phyloP scores from a whole-genome alignment of 2,113 vertebrate species.

The Ciconia maguari region DNA sequence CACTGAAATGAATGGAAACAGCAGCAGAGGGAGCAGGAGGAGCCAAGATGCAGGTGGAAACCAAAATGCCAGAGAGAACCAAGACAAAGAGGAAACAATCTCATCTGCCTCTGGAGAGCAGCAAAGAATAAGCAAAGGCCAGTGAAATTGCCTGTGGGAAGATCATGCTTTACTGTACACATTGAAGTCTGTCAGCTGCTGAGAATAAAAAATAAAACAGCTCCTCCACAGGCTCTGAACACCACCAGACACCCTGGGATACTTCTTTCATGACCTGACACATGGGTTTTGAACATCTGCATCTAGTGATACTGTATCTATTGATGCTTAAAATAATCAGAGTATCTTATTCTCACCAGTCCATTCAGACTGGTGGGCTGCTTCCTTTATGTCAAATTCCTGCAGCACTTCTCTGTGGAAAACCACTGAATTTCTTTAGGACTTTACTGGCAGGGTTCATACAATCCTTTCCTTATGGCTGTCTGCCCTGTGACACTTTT shows the following conservation, averaged over 20 bases:
- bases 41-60: neutral
- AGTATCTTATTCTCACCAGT: neutral
- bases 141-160: neutral
- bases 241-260: accelerated
- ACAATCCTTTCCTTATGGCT: neutral
- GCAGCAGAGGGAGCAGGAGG: neutral
- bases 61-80: neutral
- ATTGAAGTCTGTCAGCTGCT: neutral
- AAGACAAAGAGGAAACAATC: neutral
- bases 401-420: neutral
- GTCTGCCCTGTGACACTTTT: neutral
- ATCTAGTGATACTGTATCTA: neutral
- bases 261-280: neutral
- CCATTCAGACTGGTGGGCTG: neutral
- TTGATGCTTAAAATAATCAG: neutral
- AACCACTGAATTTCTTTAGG: neutral
- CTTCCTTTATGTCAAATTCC: neutral
- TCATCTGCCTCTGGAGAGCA: neutral
- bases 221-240: neutral
- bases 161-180: neutral
- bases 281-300: neutral
- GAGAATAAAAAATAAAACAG: neutral
- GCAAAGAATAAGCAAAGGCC: neutral
- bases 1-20: neutral
- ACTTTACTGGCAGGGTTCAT: neutral